Base-by-base conservation (phyloP, 2,888 invertebrate species). In the Xylophagus ater region DNA sequence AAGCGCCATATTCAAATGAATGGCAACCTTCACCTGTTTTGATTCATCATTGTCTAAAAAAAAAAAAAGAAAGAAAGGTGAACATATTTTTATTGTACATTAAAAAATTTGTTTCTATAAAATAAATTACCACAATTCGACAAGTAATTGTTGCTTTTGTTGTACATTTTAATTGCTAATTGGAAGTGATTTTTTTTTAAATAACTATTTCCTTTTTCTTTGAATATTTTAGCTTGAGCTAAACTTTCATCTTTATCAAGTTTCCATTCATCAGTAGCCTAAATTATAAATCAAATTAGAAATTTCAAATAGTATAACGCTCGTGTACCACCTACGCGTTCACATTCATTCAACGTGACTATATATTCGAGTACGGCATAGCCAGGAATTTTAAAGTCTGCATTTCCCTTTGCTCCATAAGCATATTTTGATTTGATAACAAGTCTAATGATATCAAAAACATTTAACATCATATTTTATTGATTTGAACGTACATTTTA, bases 141-240 rank as follows among this genome's bases (percentile, higher is more conserved):
- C 37, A 61, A 42, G 28, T 54, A 48, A 8, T 49, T 44, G 14
- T 54, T 62, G 23, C 88, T 76, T 57, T 82, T 81, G 51, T 80
- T 78, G 60, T 96, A 96, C 74, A 90, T 82, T 59, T 85, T 87
- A 33, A 81, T 69, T 1, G 97, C 94, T 49, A 89, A 53, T 38
- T 68, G 64, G 51, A 73, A 81, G 59, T 92, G 89, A 41, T 72
- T 76, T 1, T 70, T 72, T 62, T 89, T 90, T 56, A 92, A 90
- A 59, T 87, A 93, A 33, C 74, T 72, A 0, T 90, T 94, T 31
- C 94, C 97, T 57, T 87, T 92, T 45, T 85, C 83, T 65, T 97
- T 97, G 47, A 77, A 81, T 10, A 83, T 67, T 58, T 80, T 78
- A 0, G 86, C 78, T 55, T 86, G 84, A 41, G 81, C 81, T 5